phyloP scores from a whole-genome alignment of 2,797 vertebrate genomes.

The Anguilla obscura region DNA sequence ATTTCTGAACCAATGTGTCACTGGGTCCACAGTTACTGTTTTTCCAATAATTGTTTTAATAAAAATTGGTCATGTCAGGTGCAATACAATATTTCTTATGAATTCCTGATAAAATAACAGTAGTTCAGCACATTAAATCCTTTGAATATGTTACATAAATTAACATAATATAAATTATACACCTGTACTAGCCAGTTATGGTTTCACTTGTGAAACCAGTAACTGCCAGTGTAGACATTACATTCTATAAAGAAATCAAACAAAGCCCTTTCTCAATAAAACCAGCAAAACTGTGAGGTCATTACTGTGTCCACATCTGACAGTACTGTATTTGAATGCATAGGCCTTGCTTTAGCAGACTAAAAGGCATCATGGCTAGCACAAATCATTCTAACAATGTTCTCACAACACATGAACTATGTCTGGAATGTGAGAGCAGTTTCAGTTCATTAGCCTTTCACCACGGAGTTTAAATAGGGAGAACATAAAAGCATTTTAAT shows the following conservation, averaged over 20 bases:
- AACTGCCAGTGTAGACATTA: background rate
- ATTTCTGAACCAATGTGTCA: background rate
- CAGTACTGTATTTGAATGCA: background rate
- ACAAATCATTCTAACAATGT: background rate
- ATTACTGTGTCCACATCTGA: background rate
- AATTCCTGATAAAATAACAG: background rate
- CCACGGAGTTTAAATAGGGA: background rate
- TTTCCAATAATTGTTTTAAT: background rate
- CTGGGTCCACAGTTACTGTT: background rate
- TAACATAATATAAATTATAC: background rate
- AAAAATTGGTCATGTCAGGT: background rate
- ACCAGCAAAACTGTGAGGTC: background rate
- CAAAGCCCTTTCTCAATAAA: background rate
- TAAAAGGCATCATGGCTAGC: constrained; percentile 7
- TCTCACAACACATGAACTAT: background rate
- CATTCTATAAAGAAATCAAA: background rate
- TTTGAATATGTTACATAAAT: background rate
- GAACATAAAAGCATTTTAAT: background rate
- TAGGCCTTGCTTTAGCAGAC: background rate
- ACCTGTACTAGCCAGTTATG: background rate
- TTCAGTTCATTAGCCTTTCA: background rate
- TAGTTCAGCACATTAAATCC: background rate
- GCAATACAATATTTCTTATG: background rate
- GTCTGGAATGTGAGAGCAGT: background rate
- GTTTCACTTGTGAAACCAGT: background rate